Evolutionary conservation across 2,888 invertebrate genomes (phyloP), one percentile per base, ranked within the genome.

Genomic region (Coleophora deauratella): DNA sequence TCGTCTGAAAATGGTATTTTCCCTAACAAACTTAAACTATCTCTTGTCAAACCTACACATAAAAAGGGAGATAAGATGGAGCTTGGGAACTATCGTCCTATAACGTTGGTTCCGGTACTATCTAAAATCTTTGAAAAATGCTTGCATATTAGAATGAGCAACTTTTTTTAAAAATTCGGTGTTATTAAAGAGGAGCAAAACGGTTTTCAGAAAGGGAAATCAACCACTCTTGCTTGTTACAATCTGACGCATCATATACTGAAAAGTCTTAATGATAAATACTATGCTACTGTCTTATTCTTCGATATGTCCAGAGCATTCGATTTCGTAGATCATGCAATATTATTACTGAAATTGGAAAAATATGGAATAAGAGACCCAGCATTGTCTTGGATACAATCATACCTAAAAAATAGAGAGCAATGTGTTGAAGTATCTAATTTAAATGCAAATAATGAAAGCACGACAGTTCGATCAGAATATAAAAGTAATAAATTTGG

Each of bases 111-210:
- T 15, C 35, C 42, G 0, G 38, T 38, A 0, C n/a, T 31, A 9
- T 35, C 42, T 4, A 42, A 42, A 38, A 27, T 38, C 10, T 42
- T 42, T 12, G 42, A 42, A 35, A 42, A 35, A 27, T 35, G 38
- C 21, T 38, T 42, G 42, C 32, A 12, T 1, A 33, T 32, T 10
- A 27, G 38, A 2, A 9, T 42, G 9, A 38, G 38, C 13, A 14
- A 13, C 8, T 42, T 42, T 27, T 42, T 35, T 13, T 38, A 42
- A 21, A 38, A 35, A n/a, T 42, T 12, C 12, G 35, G 35, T 3
- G 32, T 42, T 7, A 35, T 35, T 27, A 13, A 31, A 1, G 35
- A 38, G 3, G 10, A 7, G 1, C 42, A 42, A 32, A 32, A 42
- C 9, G 42, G 28, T 21, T 35, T 35, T n/a, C 35, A 27, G 8